Base-by-base conservation (phyloP, 2,113 vertebrate species). In the Falcunculus frontatus region DNA sequence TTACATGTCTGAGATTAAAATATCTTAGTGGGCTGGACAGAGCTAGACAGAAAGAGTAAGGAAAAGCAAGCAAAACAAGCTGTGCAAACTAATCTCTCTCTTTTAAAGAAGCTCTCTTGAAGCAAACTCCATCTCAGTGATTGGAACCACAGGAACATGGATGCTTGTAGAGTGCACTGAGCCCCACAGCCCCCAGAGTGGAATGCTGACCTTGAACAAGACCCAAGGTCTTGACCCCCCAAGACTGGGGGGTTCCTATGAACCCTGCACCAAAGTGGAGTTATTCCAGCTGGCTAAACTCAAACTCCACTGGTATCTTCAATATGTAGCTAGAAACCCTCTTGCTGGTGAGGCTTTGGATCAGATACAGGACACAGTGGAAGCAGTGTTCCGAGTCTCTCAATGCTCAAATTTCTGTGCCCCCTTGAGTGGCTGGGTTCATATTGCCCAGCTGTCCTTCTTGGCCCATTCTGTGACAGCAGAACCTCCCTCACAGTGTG, bases 61-160 rank as follows among this genome's bases (percentile, higher is more conserved):
- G 15, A 57, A 63, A 84, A 46, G 32, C 56, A 82, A 67, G 52
- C 46, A 79, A 76, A 80, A 50, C 1, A 57, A 70, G 29, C 22
- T 42, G 57, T 47, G 65, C 27, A 70, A 57, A 62, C 7, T 25
- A 27, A 37, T 29, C 8, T 64, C 12, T 64, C 20, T 67, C 12
- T 79, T 56, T 39, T 16, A 47, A 55, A 76, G n/a, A 68, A 47
- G 39, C 6, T 72, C 44, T 46, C 53, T 30, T 33, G 62, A 79
- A 42, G 42, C 16, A 39, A 52, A 49, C 9, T 39, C 30, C 39
- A 39, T 22, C 29, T 26, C 55, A 44, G 25, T 41, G n/a, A 76
- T 67, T 29, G 22, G 56, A 78, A 21, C 23, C 37, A 69, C 0
- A 0, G n/a, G 3, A 46, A 18, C 32, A 26, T 0, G 0, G 55